Evolutionary conservation across 2,797 vertebrate species (phyloP).

Genomic region (Onychomys leucogaster): DNA sequence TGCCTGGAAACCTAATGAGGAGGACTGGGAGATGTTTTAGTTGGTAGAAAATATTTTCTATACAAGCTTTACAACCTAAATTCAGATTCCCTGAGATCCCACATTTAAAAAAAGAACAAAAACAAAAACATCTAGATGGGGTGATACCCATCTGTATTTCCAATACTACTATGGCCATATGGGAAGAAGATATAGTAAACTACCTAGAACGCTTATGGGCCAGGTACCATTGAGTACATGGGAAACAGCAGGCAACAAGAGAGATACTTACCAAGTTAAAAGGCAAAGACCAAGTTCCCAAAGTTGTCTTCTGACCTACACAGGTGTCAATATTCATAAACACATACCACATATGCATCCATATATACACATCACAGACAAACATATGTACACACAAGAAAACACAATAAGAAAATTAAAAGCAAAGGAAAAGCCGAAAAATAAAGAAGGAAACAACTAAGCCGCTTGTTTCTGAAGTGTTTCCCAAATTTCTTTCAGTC

Average conservation of each 20-base stretch:
- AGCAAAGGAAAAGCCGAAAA: not conserved
- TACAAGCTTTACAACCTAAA: not conserved
- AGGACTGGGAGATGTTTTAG: not conserved
- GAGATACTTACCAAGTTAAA: not conserved
- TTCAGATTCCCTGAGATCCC: not conserved
- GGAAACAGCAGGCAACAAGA: not conserved
- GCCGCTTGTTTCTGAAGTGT: not conserved
- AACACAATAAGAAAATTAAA: not conserved
- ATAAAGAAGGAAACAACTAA: not conserved
- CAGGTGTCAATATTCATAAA: not conserved
- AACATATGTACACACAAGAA: not conserved
- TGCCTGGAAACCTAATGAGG: not conserved
- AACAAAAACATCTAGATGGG: not conserved
- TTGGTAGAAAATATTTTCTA: fast-evolving
- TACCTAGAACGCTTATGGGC: not conserved
- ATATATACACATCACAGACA: not conserved
- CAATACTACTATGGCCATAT: not conserved
- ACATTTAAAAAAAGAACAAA: not conserved
- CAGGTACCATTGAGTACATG: not conserved
- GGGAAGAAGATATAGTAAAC: not conserved
- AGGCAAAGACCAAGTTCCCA: too few species aligned
- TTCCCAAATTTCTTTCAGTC: not conserved
- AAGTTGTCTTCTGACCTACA: not conserved
- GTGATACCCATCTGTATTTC: too few species aligned
- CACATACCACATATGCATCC: not conserved